Evolutionary conservation across 2,888 invertebrate species (phyloP).

Genomic region (Rotaria socialis): DNA sequence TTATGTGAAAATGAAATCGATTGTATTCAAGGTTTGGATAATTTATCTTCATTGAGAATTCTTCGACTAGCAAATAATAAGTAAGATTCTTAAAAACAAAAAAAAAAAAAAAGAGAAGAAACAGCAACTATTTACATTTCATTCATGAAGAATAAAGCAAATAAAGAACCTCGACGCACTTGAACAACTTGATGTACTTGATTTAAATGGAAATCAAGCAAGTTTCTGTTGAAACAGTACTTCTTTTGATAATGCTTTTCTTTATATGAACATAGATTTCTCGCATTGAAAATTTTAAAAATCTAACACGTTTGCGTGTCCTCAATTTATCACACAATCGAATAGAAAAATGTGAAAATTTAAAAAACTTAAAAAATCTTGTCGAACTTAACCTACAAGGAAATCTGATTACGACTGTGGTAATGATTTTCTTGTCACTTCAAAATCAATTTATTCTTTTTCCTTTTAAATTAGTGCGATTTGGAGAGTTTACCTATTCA

Average conservation of each 20-base stretch:
- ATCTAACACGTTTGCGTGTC: slow-evolving; percentile 74
- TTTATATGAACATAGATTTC: slow-evolving; percentile 65
- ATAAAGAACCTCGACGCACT: slow-evolving; percentile 70
- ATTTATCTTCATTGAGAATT: slow-evolving; percentile 74
- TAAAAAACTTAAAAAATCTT: slow-evolving; percentile 72
- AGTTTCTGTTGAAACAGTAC: not conserved
- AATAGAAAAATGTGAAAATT: slow-evolving; percentile 71
- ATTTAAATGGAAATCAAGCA: slow-evolving; percentile 77
- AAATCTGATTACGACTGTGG: slow-evolving; percentile 68
- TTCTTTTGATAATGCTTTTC: not conserved
- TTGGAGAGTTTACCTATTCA: slow-evolving; percentile 74
- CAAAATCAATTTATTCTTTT: not conserved
- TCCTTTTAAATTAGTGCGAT: slow-evolving; percentile 67
- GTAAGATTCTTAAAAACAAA: not conserved
- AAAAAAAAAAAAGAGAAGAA: not conserved
- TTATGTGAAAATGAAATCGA: slow-evolving; percentile 90
- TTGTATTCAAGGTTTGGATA: slow-evolving; percentile 73
- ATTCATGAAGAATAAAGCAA: slow-evolving; percentile 65
- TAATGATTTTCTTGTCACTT: slow-evolving; percentile 42
- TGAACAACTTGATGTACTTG: slow-evolving; percentile 77
- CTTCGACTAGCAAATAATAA: slow-evolving; percentile 82
- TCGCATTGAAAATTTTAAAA: slow-evolving; percentile 68
- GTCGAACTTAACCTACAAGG: slow-evolving; percentile 81
- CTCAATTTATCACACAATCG: slow-evolving; percentile 87
- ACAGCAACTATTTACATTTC: not conserved